Base-by-base conservation (phyloP, 2,888 invertebrate genomes). In the Caenorhabditis sp. region DNA sequence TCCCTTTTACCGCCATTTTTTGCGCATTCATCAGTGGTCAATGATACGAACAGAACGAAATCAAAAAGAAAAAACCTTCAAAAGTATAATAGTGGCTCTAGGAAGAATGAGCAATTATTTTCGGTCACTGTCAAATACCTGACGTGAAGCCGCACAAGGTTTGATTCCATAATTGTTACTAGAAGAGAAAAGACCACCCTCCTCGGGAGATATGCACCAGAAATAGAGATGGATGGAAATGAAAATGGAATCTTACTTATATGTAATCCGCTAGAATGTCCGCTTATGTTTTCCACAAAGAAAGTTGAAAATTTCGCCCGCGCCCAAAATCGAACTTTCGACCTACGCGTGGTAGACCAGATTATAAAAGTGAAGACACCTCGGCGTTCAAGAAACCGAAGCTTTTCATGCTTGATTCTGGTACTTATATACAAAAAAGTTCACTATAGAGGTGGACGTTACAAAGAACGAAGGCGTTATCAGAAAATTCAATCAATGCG, bases 131-230 rank as follows among this genome's bases (percentile, higher is more conserved):
- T 22, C 22, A 51, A 26, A 19, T 58, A 14, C 5, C 12, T 61
- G 61, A 22, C 64, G 47, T 44, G 7, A 51, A 63, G 26, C 38
- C 19, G 38, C 35, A 54, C 41, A 0, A 54, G 31, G 31, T 77
- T 49, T 77, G 61, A 77, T 38, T 70, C 22, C 14, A 77, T 77
- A 77, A 77, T 77, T 70, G 77, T 31, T 54, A 26, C 54, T 6
- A 63, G 28, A 41, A 51, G 24, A 63, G 26, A 35, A 59, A 61
- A 38, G 61, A 61, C 61, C 61, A 61, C 38, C 61, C 16, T 44
- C 10, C n/a, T 10, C 44, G 14, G 16, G 14, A 44, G 44, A 14
- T 54, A 1, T 24, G 22, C 14, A 63, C 26, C 26, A 22, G 24
- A 44, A 63, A 47, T 64, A 47, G 31, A 28, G 26, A 22, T 38